phyloP scores from a whole-genome alignment of 1,140 invertebrate genomes.

The Drosophila eugracilis region DNA sequence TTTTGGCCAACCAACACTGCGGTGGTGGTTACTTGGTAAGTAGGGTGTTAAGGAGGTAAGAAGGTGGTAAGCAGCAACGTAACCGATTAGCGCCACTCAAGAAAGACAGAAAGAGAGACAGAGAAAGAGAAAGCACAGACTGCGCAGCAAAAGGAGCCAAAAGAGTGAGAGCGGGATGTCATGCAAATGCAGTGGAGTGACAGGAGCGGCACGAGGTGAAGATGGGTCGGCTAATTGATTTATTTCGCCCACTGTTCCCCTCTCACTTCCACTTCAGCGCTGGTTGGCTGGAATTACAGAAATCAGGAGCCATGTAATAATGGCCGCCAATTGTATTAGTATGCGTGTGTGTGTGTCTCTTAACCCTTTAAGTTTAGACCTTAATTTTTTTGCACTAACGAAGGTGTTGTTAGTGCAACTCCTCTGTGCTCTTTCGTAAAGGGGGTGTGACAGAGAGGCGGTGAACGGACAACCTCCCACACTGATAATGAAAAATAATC shows the following conservation, averaged over 20 bases:
- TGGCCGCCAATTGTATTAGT: slow-evolving; percentile 39
- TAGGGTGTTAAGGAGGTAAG: not conserved
- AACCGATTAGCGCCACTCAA: slow-evolving; percentile 31
- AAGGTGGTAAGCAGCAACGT: slow-evolving; percentile 16
- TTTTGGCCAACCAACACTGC: slow-evolving; percentile 10
- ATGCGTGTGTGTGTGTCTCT: slow-evolving; percentile 1
- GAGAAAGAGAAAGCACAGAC: slow-evolving; percentile 6
- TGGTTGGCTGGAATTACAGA: slow-evolving; percentile 51
- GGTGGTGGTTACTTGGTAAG: not conserved
- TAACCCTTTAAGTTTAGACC: not conserved
- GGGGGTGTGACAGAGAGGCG: slow-evolving; percentile 14
- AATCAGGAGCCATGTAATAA: slow-evolving; percentile 55
- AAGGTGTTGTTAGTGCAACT: slow-evolving; percentile 27
- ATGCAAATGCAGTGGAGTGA: slow-evolving; percentile 39
- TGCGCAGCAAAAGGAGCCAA: slow-evolving; percentile 10
- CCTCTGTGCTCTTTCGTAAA: not conserved
- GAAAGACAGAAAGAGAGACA: not conserved
- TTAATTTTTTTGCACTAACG: slow-evolving; percentile 1
- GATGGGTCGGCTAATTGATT: slow-evolving; percentile 68
- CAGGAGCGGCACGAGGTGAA: slow-evolving; percentile 28
- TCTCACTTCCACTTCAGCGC: slow-evolving; percentile 14
- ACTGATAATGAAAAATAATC: slow-evolving; percentile 69
- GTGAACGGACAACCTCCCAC: slow-evolving; percentile 25
- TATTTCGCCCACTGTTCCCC: slow-evolving; percentile 42
- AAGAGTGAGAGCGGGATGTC: slow-evolving; percentile 17